Percentiles rank a stretch among this genome's conserved stretches.
phyloP scores from a whole-genome alignment of 2,888 invertebrate genomes.

The Leptinotarsa tumamoca region DNA sequence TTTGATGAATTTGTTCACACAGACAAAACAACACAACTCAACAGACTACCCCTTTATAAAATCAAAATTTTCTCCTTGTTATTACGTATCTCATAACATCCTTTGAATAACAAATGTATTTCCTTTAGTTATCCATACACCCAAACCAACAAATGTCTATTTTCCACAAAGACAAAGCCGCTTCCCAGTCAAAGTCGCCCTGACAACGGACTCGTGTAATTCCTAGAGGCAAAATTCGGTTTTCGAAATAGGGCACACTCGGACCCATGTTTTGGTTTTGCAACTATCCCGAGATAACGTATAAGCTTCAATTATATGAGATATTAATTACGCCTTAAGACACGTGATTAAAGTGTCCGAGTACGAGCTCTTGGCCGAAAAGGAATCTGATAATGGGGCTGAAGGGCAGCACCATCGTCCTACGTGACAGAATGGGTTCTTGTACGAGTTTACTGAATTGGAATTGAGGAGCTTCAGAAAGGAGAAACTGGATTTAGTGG shows the following conservation, averaged over 20 bases:
- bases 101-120: not conserved
- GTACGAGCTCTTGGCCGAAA: conserved; percentile 28
- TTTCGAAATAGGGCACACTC: conserved; percentile 34
- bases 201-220: conserved; percentile 28
- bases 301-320: conserved; percentile 40
- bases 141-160: not conserved
- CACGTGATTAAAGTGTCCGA: conserved; percentile 40
- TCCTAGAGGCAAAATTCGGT: conserved; percentile 31
- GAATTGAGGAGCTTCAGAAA: not conserved
- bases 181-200: conserved; percentile 22
- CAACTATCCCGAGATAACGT: conserved; percentile 33
- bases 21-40: too few species aligned
- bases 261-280: conserved; percentile 36
- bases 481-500: not conserved
- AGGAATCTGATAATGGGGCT: conserved; percentile 20
- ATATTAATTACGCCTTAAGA: conserved; percentile 42
- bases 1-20: too few species aligned
- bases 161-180: conserved; percentile 14
- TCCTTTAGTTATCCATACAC: not conserved
- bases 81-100: not conserved
- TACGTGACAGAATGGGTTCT: not conserved
- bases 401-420: conserved; percentile 1
- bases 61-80: not conserved
- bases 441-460: conserved; percentile 1
- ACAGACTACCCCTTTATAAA: too few species aligned